phyloP scores from a whole-genome alignment of 2,888 invertebrate genomes.

The Heliothis peltigera region DNA sequence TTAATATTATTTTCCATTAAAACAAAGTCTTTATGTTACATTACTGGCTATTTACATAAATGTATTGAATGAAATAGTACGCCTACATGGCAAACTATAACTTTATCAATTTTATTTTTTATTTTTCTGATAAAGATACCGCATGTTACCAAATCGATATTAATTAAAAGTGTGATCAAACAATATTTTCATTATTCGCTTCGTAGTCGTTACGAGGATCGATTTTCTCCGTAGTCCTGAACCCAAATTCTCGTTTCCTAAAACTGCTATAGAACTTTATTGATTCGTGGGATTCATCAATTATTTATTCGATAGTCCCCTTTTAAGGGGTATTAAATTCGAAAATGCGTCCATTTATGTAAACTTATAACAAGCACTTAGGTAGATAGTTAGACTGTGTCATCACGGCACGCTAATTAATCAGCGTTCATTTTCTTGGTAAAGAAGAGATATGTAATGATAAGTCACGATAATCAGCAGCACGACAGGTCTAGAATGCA shows the following conservation, averaged over 20 bases:
- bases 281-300: constrained; percentile 39
- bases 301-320: constrained; percentile 40
- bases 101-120: constrained; percentile 65
- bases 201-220: constrained; percentile 66
- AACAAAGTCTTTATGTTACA: constrained; percentile 9
- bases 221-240: constrained; percentile 65
- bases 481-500: constrained; percentile 71
- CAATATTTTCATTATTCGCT: constrained; percentile 78
- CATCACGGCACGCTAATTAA: constrained; percentile 25
- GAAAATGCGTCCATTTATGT: constrained; percentile 8
- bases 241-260: constrained; percentile 45
- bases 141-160: constrained; percentile 77
- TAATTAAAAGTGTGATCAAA: constrained; percentile 83
- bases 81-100: constrained; percentile 30
- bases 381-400: background rate
- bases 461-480: constrained; percentile 57
- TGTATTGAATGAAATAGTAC: background rate
- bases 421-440: constrained; percentile 22
- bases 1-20: constrained; percentile 1
- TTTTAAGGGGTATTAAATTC: constrained; percentile 18
- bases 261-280: constrained; percentile 36
- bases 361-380: constrained; percentile 14
- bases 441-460: constrained; percentile 46
- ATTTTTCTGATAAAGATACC: constrained; percentile 71
- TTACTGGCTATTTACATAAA: background rate